Evolutionary conservation across 2,113 vertebrate species (phyloP).

Genomic region (Phaethornis superciliosus): DNA sequence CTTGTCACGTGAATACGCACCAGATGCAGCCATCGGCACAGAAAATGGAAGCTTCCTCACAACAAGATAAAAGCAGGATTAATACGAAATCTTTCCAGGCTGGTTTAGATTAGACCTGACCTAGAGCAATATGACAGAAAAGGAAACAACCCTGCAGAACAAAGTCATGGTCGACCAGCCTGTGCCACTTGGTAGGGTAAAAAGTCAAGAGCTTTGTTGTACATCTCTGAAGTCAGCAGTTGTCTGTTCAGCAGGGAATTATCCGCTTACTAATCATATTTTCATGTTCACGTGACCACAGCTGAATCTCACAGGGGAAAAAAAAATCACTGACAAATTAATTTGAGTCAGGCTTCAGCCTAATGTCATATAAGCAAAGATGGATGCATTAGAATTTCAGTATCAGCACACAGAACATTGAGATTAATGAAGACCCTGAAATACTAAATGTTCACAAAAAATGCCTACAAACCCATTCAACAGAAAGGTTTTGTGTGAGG

Average conservation of each 20-base stretch:
- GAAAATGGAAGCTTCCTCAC: not conserved
- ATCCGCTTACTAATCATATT: not conserved
- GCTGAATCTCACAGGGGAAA: not conserved
- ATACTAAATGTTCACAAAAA: not conserved
- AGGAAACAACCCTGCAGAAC: not conserved
- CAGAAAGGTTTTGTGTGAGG: not conserved
- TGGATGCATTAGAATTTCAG: not conserved
- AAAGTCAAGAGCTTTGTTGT: not conserved
- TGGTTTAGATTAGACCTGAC: not conserved
- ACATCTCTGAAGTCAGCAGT: not conserved
- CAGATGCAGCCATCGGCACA: not conserved
- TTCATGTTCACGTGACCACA: not conserved
- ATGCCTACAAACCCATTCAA: not conserved
- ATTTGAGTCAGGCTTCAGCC: not conserved
- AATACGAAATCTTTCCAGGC: not conserved
- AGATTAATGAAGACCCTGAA: conserved; percentile 32
- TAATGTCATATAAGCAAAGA: not conserved
- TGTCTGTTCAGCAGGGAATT: not conserved
- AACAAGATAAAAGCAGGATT: not conserved
- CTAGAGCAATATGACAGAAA: not conserved
- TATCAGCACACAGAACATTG: not conserved
- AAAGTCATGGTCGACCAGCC: not conserved
- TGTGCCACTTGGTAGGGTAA: not conserved
- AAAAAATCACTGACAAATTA: conserved; percentile 10
- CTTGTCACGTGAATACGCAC: not conserved